Percentiles rank a stretch among this genome's conserved stretches.
Conservation (phyloP, 2,113 vertebrate species). For the Solenodon paradoxus region DNA sequence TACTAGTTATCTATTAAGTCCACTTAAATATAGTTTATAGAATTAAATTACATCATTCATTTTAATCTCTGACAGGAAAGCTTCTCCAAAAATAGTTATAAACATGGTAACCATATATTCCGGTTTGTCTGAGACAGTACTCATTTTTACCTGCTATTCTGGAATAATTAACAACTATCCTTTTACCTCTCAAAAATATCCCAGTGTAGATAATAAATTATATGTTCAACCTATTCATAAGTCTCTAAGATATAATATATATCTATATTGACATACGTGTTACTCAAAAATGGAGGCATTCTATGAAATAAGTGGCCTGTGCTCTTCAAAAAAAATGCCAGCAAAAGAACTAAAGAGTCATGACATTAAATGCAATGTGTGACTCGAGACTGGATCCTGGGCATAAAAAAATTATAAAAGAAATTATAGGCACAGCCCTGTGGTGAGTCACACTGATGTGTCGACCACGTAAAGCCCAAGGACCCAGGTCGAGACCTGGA, state of each 20-base stretch:
- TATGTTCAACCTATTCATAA: background rate
- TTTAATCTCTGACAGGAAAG: background rate
- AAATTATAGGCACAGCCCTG: too few species aligned
- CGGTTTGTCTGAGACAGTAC: background rate
- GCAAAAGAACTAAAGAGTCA: background rate
- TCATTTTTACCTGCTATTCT: background rate
- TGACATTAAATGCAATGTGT: background rate
- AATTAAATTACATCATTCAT: background rate
- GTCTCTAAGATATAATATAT: background rate
- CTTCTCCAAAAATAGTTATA: background rate
- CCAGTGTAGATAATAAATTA: constrained; percentile 5
- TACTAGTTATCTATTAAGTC: background rate
- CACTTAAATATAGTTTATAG: constrained; percentile 41
- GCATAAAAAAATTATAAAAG: constrained; percentile 7
- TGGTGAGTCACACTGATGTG: too few species aligned
- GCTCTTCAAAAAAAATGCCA: background rate
- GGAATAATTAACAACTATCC: background rate
- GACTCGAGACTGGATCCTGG: background rate
- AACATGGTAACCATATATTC: background rate
- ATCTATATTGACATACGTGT: too few species aligned
- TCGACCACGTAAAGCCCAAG: too few species aligned
- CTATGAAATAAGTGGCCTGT: background rate
- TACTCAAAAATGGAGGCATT: background rate
- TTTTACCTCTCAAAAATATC: background rate
- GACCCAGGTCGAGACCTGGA: too few species aligned